Conservation (phyloP, 1,140 invertebrate species). For the Drosophila truncata region DNA sequence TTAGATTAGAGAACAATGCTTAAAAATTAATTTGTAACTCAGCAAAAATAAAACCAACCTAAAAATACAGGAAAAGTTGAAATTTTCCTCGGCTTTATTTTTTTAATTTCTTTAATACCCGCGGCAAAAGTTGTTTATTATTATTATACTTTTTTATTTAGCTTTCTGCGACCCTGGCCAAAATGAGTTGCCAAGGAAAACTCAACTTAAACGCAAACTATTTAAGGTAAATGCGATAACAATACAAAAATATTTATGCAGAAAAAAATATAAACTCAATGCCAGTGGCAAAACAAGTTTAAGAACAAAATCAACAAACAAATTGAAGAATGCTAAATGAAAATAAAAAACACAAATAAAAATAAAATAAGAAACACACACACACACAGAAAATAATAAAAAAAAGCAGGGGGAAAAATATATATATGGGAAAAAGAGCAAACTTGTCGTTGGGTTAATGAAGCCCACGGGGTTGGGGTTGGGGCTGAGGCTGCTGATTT, state of each 20-base stretch:
- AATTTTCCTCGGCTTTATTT: background rate
- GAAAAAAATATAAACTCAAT: constrained; percentile 2
- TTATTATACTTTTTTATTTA: background rate
- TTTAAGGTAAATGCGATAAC: constrained; percentile 33
- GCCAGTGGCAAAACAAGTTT: constrained; percentile 39
- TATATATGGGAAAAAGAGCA: constrained; percentile 11
- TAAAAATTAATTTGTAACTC: too few relatives aligned
- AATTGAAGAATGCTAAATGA: constrained; percentile 66
- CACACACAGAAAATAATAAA: constrained; percentile 25
- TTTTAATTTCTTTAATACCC: background rate
- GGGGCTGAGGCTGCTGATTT: background rate
- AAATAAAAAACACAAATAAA: constrained; percentile 49
- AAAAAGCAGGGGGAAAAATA: constrained; percentile 8
- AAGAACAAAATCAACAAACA: constrained; percentile 58
- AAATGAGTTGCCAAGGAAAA: background rate
- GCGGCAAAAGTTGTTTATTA: background rate
- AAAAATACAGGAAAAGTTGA: too few relatives aligned
- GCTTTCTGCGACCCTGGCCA: constrained; percentile 3
- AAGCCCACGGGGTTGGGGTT: background rate
- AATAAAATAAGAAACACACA: constrained; percentile 19
- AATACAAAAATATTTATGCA: constrained; percentile 22
- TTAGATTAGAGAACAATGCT: too few relatives aligned
- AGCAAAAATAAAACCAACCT: too few relatives aligned
- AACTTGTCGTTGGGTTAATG: constrained; percentile 54
- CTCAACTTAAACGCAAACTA: constrained; percentile 10